Conservation (phyloP, 2,888 invertebrate species). For the Lacanobia wlatinum region DNA sequence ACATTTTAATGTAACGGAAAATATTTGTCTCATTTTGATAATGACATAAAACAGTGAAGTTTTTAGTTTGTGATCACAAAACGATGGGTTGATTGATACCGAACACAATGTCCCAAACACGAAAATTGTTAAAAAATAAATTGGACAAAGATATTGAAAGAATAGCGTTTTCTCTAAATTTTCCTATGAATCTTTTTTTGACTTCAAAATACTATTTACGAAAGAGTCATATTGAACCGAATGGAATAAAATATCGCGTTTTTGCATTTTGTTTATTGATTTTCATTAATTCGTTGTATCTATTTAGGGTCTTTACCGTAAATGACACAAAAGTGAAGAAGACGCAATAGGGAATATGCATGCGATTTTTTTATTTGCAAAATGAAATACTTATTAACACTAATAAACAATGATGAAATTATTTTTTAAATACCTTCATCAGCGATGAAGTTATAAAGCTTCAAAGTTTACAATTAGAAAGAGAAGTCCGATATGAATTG, state of each 20-base stretch:
- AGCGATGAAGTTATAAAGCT: too few species aligned
- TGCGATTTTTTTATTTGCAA: too few species aligned
- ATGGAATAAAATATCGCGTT: neutral
- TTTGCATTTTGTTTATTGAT: constrained; percentile 22
- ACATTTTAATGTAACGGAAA: neutral
- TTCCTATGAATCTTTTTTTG: constrained; percentile 20
- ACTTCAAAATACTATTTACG: constrained; percentile 14
- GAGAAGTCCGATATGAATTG: too few species aligned
- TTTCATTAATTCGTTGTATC: neutral
- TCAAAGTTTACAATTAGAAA: too few species aligned
- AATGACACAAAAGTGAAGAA: neutral
- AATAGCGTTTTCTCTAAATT: constrained; percentile 16
- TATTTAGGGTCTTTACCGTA: neutral
- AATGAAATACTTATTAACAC: too few species aligned
- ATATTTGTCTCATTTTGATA: neutral
- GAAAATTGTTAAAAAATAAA: neutral
- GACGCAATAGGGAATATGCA: too few species aligned
- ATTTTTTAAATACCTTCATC: too few species aligned
- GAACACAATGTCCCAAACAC: neutral
- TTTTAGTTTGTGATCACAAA: neutral
- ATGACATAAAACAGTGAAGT: neutral
- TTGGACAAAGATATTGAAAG: constrained; percentile 3
- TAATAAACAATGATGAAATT: too few species aligned
- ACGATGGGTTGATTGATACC: neutral
- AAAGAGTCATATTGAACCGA: constrained; percentile 15